Base-by-base conservation (phyloP, 2,113 vertebrate species). In the Choloepus hoffmanni region DNA sequence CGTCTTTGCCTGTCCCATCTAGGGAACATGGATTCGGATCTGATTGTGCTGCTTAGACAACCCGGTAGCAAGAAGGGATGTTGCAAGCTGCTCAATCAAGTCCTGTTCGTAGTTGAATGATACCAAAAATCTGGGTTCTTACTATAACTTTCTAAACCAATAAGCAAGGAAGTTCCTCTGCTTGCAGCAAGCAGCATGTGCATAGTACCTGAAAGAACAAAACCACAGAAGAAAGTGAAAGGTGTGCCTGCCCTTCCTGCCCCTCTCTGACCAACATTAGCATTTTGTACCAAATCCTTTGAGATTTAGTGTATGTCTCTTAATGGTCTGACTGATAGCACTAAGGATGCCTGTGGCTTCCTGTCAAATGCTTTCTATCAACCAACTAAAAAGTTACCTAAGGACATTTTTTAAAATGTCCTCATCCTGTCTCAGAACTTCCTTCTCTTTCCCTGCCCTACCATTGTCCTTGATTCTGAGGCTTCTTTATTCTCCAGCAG, bases 351-450 rank as follows among this genome's bases (percentile, higher is more conserved):
- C 58, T 7, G 1, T 36, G 28, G n/a, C 21, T 74, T 87, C 55
- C 40, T 73, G 48, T 74, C 48, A 85, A 53, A n/a, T 96, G 76
- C 21, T 43, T 96, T 85, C 67, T 74, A 68, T 76, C 74, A 91
- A 93, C 77, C 45, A 98, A 84, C 40, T 81, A 90, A 96, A 94
- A 88, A 45, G 36, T 87, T 45, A 83, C n/a, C 30, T 48, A 89
- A 84, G 30, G 40, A 43, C 23, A 10, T 36, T 70, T 88, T 55
- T 18, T 82, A 76, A 89, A 48, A 81, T 11, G 23, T 21, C 26
- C 53, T 70, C 21, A 5, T 62, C n/a, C 21, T 63, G 7, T 40
- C 21, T 60, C 62, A 92, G 72, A 68, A 65, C 28, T 72, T 85
- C 28, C 36, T 50, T 81, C 21, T 84, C 84, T 84, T 81, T 62